A percentile compares a stretch with the other conserved stretches of the same genome.
Evolutionary conservation across 37 sponge, comb jelly and placozoan species (phyloP).

Genomic region (Bolinopsis microptera): DNA sequence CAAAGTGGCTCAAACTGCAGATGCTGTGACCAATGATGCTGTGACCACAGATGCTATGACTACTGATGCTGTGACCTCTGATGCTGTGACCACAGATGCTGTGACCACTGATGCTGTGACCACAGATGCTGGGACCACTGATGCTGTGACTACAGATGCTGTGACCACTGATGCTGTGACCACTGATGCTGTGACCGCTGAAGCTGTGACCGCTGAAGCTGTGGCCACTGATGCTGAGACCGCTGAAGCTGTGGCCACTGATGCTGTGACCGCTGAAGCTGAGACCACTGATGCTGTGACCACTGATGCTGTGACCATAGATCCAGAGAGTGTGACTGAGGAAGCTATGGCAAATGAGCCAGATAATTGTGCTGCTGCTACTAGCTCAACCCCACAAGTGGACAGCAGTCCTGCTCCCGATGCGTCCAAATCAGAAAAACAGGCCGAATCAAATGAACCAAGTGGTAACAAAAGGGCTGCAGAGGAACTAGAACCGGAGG

Average conservation of each 20-base stretch:
- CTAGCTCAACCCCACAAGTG: neutral
- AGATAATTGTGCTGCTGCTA: neutral
- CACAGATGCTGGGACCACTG: neutral
- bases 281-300: no score
- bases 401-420: no score
- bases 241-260: no score
- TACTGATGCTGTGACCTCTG: neutral
- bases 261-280: no score
- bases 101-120: neutral
- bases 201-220: no score
- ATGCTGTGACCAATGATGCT: neutral
- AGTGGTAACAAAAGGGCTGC: neutral
- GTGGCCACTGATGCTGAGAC: no score
- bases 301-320: no score
- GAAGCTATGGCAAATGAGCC: no score
- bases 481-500: neutral
- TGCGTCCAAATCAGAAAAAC: neutral
- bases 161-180: neutral
- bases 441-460: neutral
- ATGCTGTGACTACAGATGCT: neutral
- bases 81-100: neutral
- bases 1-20: neutral
- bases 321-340: no score
- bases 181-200: neutral
- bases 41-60: neutral